A percentile compares a stretch with the other conserved stretches of the same genome.
Conservation (phyloP, 2,797 vertebrate genomes). For the Heliangelus exortis region DNA sequence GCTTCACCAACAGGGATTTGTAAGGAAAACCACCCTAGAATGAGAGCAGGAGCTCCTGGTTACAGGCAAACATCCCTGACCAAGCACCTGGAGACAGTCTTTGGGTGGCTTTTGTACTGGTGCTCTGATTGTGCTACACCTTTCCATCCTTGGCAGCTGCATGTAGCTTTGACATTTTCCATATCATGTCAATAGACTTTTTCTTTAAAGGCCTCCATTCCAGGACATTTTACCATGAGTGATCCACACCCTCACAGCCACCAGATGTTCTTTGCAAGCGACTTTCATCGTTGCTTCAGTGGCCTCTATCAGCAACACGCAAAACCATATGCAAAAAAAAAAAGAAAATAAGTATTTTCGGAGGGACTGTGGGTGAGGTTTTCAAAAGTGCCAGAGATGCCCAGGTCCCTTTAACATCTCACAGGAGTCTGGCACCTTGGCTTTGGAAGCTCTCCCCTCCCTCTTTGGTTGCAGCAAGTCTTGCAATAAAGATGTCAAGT, state of each 20-base stretch:
- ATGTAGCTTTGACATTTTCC: conserved; percentile 42
- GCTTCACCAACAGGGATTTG: background rate
- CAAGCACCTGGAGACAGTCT: background rate
- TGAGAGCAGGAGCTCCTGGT: background rate
- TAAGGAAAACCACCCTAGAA: background rate
- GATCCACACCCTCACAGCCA: background rate
- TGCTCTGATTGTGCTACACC: background rate
- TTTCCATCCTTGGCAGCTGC: conserved; percentile 52
- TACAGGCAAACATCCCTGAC: background rate
- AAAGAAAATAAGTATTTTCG: background rate
- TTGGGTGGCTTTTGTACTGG: background rate
- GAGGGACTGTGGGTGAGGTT: background rate
- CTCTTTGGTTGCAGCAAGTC: background rate
- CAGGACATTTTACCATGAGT: background rate
- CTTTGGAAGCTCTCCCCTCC: background rate
- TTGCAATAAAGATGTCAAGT: background rate
- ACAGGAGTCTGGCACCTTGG: background rate
- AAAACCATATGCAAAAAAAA: background rate
- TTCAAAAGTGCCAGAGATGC: background rate
- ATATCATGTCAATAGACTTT: background rate
- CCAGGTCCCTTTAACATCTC: background rate
- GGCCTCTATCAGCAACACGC: background rate
- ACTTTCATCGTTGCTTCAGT: background rate
- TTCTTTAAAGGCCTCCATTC: conserved; percentile 3
- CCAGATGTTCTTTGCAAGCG: background rate